phyloP scores from a whole-genome alignment of 2,797 vertebrate species.

The Coendou prehensilis region DNA sequence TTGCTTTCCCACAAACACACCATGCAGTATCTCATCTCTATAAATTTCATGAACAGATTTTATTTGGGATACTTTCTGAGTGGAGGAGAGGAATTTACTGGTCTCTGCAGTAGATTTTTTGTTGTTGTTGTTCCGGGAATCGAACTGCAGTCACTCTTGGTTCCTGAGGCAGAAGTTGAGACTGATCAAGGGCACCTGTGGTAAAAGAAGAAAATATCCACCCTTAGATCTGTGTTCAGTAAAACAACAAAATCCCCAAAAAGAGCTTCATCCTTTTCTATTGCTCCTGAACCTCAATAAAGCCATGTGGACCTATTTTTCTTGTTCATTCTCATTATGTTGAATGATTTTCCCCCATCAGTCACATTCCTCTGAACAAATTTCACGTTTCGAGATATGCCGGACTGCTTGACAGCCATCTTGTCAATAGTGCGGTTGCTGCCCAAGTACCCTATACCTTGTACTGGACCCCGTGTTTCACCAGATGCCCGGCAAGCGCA shows the following conservation, averaged over 20 bases:
- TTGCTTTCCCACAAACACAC: neutral
- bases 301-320: neutral
- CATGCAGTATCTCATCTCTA: neutral
- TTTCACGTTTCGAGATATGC: neutral
- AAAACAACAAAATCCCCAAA: neutral
- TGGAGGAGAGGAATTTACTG: neutral
- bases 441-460: neutral
- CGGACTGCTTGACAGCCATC: neutral
- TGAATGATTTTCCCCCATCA: neutral
- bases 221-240: neutral
- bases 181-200: neutral
- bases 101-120: neutral
- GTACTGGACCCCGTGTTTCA: neutral
- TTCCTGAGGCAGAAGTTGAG: neutral
- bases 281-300: neutral
- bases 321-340: neutral
- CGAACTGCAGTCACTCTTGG: neutral
- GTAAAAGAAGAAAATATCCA: neutral
- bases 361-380: neutral
- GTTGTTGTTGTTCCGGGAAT: too few species aligned
- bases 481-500: neutral
- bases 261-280: neutral
- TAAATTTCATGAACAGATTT: slow-evolving; percentile 3
- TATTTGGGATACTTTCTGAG: slow-evolving; percentile 8
- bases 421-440: neutral